Percentiles rank a stretch among this genome's conserved stretches.
Evolutionary conservation across 2,888 invertebrate species (phyloP).

Genomic region (Dichetophora obliterata): DNA sequence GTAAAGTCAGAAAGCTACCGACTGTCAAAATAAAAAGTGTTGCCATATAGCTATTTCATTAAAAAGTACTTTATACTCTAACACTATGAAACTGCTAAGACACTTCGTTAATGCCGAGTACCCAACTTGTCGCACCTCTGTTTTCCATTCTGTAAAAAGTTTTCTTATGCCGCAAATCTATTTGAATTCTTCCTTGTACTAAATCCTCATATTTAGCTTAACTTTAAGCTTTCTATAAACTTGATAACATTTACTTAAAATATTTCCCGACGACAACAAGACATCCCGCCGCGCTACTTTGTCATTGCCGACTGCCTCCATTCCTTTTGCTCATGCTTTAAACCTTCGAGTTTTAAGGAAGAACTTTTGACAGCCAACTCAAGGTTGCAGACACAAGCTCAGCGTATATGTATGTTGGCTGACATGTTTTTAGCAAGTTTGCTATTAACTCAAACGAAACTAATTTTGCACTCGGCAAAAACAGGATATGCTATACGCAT

Average conservation of each 20-base stretch:
- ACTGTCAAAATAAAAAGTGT: no score
- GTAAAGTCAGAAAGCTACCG: no score
- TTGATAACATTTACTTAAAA: neutral
- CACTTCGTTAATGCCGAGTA: no score
- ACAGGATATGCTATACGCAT: neutral
- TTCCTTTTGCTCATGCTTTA: neutral
- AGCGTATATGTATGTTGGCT: constrained; percentile 18
- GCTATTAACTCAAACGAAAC: constrained; percentile 63
- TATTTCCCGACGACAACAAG: neutral
- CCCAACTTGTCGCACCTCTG: no score
- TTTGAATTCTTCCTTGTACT: neutral
- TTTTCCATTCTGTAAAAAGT: no score
- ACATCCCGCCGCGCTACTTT: neutral
- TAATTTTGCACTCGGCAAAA: constrained; percentile 53
- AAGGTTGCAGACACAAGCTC: constrained; percentile 34
- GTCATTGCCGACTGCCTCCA: neutral
- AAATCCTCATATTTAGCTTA: neutral
- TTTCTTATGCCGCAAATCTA: no score
- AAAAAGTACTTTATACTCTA: no score
- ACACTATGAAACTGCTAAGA: no score
- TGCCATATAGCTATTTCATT: no score
- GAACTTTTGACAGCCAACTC: constrained; percentile 48
- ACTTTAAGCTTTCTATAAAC: no score
- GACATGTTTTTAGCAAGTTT: constrained; percentile 32
- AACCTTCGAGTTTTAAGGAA: constrained; percentile 34